Evolutionary conservation across 1,140 invertebrate species (phyloP).

Genomic region (Neuroterus valhalla): DNA sequence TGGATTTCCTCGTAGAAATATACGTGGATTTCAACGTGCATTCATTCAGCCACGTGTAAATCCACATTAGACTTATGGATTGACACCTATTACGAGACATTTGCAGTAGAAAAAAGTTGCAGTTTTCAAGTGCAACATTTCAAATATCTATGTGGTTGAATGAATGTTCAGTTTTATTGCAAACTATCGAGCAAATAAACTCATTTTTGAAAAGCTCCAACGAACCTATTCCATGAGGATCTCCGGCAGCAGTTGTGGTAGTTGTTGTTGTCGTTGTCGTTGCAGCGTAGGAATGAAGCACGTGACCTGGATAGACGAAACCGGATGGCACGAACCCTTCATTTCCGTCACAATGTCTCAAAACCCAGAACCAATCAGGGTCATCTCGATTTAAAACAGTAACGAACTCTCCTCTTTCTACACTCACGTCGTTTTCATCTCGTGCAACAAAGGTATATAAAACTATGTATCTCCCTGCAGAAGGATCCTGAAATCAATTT

Average conservation of each 20-base stretch:
- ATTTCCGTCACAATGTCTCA: constrained; percentile 89
- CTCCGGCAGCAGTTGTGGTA: constrained; percentile 60
- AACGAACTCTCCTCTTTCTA: constrained; percentile 95
- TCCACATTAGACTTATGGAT: no score
- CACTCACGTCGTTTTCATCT: constrained; percentile 95
- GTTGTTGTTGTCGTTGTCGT: constrained; percentile 66
- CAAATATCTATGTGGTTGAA: no score
- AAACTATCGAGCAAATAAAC: constrained; percentile 7
- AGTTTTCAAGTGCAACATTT: no score
- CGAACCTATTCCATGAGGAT: constrained; percentile 66
- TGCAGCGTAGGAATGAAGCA: constrained; percentile 70
- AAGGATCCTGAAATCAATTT: constrained; percentile 80
- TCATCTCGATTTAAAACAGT: constrained; percentile 95
- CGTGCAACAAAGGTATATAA: constrained; percentile 94
- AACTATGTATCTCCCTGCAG: constrained; percentile 89
- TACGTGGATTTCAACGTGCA: no score
- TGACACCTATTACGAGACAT: no score
- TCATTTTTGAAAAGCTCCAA: background rate
- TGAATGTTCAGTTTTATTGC: no score
- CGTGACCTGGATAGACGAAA: constrained; percentile 90
- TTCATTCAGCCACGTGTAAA: no score
- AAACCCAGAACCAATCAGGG: constrained; percentile 97
- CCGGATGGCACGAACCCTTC: constrained; percentile 97
- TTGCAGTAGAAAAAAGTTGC: no score
- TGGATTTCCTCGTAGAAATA: no score